Base-by-base conservation (phyloP, 2,888 invertebrate genomes). In the Idaea dimidiata region DNA sequence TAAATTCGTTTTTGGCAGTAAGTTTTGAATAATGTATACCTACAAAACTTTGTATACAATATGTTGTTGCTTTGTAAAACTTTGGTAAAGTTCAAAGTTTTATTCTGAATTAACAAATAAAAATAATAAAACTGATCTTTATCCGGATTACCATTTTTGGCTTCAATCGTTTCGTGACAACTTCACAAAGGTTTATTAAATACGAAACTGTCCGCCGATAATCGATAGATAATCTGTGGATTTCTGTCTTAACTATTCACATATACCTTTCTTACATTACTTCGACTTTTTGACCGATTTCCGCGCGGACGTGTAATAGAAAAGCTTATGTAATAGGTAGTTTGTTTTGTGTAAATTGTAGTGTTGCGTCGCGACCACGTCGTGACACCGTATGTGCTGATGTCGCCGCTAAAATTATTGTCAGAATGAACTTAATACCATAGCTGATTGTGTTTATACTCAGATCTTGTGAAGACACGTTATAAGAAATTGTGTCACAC, bases 251-350 rank as follows among this genome's bases (percentile, higher is more conserved):
- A 43, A 43, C 43, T 43, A 43, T 43, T 43, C 10, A 14, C 43
- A 43, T 32, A 32, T 43, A 43, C 43, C 43, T 43, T 43, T 43
- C 43, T 43, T 43, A 43, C 43, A 43, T 43, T 43, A 43, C 14
- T 33, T 6, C 43, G 61, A 61, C 64, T 43, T 62, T 59, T 54
- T 17, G 61, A 58, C 61, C 59, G 59, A 57, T 58, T 64, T 64
- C 61, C 18, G 59, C 24, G 10, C 43, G 10, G 59, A 17, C 43
- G 62, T 59, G 61, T 62, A 62, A 64, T 58, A 59, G 57, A 60
- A 59, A 43, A 43, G 43, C 43, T 43, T 43, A 43, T 43, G 43
- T 14, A 43, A 43, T 43, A 43, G 43, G 43, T 43, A 43, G 43
- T 43, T 3, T 43, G 43, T 43, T 43, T 43, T 43, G 43, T 43